These are phyloP conservation scores for Tretioscincus oriximinensis DNA, from an alignment of 2,113 vertebrate species.

Conservation along the genomic window DNA sequence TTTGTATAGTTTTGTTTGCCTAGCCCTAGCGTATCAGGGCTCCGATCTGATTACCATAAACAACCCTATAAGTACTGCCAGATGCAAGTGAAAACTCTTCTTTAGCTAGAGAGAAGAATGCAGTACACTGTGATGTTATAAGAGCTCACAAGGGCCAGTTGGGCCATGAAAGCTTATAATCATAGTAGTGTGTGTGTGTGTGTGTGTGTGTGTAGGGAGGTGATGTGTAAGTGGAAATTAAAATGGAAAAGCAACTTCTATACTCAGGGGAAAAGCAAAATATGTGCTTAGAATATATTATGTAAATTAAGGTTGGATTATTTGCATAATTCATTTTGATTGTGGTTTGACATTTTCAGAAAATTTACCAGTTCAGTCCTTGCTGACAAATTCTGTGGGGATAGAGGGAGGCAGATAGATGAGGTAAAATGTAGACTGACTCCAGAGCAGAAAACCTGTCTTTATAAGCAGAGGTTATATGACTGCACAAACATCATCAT, in stretches of 20 bases:
- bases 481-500: neutral
- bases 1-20: neutral
- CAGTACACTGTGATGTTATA: neutral
- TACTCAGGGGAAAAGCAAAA: neutral
- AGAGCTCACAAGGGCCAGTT: slow-evolving; percentile 13
- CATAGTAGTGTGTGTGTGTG: slow-evolving; percentile 4
- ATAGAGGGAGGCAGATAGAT: neutral
- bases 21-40: neutral
- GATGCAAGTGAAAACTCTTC: neutral
- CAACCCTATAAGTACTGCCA: slow-evolving; percentile 9
- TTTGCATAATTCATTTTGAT: slow-evolving; percentile 31
- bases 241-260: slow-evolving; percentile 18
- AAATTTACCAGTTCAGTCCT: neutral
- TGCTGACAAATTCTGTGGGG: neutral
- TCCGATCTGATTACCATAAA: slow-evolving; percentile 23
- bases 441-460: neutral
- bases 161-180: slow-evolving; percentile 11
- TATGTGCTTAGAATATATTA: slow-evolving; percentile 31
- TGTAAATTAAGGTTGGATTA: slow-evolving; percentile 20
- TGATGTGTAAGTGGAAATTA: neutral
- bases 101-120: neutral
- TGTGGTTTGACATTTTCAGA: slow-evolving; percentile 2
- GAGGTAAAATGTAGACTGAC: neutral
- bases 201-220: neutral
- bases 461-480: neutral